These are phyloP conservation scores for Tragelaphus scriptus DNA, from an alignment of 2,113 vertebrate species.

Conservation along the genomic window DNA sequence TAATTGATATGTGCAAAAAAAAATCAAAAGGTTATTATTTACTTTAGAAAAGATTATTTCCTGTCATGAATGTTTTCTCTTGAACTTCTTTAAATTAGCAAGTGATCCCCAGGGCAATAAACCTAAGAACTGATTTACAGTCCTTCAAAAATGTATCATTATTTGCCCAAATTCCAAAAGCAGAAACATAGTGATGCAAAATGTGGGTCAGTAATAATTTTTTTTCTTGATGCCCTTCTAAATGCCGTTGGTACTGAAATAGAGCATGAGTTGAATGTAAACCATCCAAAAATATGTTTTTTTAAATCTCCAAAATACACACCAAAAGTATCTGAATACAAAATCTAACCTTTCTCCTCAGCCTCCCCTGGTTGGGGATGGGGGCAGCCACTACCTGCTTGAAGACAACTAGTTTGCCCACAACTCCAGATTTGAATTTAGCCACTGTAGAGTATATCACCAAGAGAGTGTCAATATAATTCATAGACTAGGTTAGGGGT, in stretches of 20 bases:
- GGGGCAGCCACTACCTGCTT: conserved; percentile 6
- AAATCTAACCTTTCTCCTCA: conserved; percentile 63
- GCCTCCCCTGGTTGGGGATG: conserved; percentile 23
- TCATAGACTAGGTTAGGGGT: conserved; percentile 70
- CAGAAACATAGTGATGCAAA: background rate
- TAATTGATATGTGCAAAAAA: background rate
- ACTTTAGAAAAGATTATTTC: background rate
- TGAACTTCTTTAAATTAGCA: background rate
- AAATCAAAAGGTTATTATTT: background rate
- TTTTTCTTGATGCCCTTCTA: conserved; percentile 62
- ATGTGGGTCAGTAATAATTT: background rate
- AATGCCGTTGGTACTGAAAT: conserved; percentile 85
- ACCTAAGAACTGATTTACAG: background rate
- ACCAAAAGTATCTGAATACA: conserved; percentile 50
- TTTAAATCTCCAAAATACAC: conserved; percentile 4
- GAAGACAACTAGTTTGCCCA: conserved; percentile 5
- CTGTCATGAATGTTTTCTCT: background rate
- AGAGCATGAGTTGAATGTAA: conserved; percentile 74
- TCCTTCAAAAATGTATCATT: background rate
- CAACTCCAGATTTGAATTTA: conserved; percentile 55
- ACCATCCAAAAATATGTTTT: conserved; percentile 62
- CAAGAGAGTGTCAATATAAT: conserved; percentile 71
- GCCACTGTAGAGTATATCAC: conserved; percentile 57
- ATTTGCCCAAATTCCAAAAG: background rate
- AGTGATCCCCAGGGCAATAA: background rate